These are phyloP conservation scores for Lepidurus apus DNA, from an alignment of 1,140 invertebrate genomes.

Conservation along the genomic window DNA sequence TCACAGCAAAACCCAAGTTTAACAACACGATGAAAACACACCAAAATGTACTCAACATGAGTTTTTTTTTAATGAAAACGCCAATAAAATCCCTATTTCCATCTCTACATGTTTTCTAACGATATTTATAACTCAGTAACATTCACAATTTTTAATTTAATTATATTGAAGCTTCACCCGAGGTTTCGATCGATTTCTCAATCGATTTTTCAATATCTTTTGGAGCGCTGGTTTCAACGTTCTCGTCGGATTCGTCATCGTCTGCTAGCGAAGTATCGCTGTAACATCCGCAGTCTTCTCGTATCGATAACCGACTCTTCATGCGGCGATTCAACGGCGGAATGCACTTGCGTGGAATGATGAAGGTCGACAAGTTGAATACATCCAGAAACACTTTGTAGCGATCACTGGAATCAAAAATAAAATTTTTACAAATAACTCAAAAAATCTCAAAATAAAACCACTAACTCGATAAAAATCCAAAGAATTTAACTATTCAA, in stretches of 20 bases:
- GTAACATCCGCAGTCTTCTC: conserved; percentile 35
- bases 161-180: conserved; percentile 26
- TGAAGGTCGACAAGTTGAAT: conserved; percentile 93
- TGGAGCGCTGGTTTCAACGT: neutral
- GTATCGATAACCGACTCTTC: conserved; percentile 51
- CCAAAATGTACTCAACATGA: too few relatives aligned
- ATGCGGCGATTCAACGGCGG: conserved; percentile 75
- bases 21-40: too few relatives aligned
- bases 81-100: too few relatives aligned
- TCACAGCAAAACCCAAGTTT: too few relatives aligned
- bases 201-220: neutral
- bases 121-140: too few relatives aligned
- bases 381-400: conserved; percentile 98
- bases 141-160: neutral
- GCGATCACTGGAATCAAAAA: conserved; percentile 81
- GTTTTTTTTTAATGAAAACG: too few relatives aligned
- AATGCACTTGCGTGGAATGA: conserved; percentile 85
- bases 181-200: conserved; percentile 26
- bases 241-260: conserved; percentile 23
- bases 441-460: too few relatives aligned
- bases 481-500: neutral
- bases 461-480: conserved; percentile 23
- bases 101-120: too few relatives aligned
- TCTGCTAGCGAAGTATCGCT: neutral
- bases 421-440: too few relatives aligned